A percentile compares a stretch with the other conserved stretches of the same genome.
These are phyloP conservation scores for Drosophila ercepeae DNA, from an alignment of 1,140 invertebrate genomes.

Conservation along the genomic window DNA sequence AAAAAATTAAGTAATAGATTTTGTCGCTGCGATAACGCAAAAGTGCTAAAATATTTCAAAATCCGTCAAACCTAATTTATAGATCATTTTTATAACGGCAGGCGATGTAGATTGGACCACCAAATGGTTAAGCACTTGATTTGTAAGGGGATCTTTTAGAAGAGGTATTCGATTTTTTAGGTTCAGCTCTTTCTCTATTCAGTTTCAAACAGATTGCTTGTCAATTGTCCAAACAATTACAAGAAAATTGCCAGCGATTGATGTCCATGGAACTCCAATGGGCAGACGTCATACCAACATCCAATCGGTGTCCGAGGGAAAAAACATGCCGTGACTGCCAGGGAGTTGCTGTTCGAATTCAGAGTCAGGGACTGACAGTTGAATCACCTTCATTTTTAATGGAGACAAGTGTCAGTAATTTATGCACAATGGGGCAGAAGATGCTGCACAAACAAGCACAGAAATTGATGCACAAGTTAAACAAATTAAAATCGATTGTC, in stretches of 20 bases:
- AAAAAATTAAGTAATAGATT: conserved; percentile 83
- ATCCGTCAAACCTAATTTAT: conserved; percentile 76
- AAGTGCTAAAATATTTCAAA: conserved; percentile 82
- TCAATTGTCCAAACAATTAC: conserved; percentile 74
- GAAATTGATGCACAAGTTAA: conserved; percentile 82
- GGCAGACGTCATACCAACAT: conserved; percentile 61
- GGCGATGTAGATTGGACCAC: conserved; percentile 21
- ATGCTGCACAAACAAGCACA: conserved; percentile 63
- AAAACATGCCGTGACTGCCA: conserved; percentile 69
- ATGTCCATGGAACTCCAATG: conserved; percentile 67
- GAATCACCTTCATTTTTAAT: conserved; percentile 83
- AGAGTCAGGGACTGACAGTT: conserved; percentile 67
- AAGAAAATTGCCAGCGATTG: conserved; percentile 79
- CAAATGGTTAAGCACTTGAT: neutral
- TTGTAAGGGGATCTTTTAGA: neutral
- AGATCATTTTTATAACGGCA: conserved; percentile 33
- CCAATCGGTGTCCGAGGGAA: conserved; percentile 55
- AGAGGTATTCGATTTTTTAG: neutral
- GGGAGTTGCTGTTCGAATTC: conserved; percentile 29
- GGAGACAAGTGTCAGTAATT: conserved; percentile 83
- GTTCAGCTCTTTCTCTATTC: conserved; percentile 1
- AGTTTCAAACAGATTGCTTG: conserved; percentile 43
- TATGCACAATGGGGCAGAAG: conserved; percentile 65
- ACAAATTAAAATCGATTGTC: conserved; percentile 82
- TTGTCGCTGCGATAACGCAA: conserved; percentile 76